Base-by-base conservation (phyloP, 2,113 vertebrate genomes). In the Labrus mixtus region DNA sequence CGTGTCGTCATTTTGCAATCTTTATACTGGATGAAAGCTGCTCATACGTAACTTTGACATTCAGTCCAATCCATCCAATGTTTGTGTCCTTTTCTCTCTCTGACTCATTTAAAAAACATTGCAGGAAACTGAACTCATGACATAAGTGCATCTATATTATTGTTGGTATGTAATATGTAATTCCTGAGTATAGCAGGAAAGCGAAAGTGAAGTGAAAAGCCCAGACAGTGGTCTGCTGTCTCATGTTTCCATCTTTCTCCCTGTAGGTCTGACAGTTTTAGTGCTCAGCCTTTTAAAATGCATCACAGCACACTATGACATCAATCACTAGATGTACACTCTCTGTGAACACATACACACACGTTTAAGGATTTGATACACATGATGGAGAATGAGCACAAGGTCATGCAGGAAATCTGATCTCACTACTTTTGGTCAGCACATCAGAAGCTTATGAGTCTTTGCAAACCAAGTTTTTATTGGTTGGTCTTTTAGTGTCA, bases 241-340 rank as follows among this genome's bases (percentile, higher is more conserved):
- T 46, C 45, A 17, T 11, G 51, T 77, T 78, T 62, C 85, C 36
- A 50, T 72, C 70, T 78, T 54, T 72, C 64, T 76, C 64, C 64
- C 64, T 70, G 19, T 20, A 33, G 69, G 58, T 62, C 79, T 74
- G 67, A 84, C 78, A 81, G 87, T 76, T 80, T 79, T 5, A 46
- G 45, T 15, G 45, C 12, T 60, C n/a, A 17, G 63, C 70, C 61
- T 76, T 83, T 88, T 85, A 87, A 87, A 89, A 92, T 89, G 82
- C 73, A 82, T 80, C 68, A 75, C 81, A 58, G 72, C 45, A 57
- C 65, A 46, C 81, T 72, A 67, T 16, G 22, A 54, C 77, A 90
- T 89, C 75, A 53, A 87, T 86, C 73, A 70, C 29, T 80, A 66
- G 75, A 82, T 63, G 56, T 19, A 45, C 22, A 50, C 23, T 41